Percentiles rank a stretch among this genome's conserved stretches.
Evolutionary conservation across 2,888 invertebrate species (phyloP).

Genomic region (Trichogramma dendrolimi): DNA sequence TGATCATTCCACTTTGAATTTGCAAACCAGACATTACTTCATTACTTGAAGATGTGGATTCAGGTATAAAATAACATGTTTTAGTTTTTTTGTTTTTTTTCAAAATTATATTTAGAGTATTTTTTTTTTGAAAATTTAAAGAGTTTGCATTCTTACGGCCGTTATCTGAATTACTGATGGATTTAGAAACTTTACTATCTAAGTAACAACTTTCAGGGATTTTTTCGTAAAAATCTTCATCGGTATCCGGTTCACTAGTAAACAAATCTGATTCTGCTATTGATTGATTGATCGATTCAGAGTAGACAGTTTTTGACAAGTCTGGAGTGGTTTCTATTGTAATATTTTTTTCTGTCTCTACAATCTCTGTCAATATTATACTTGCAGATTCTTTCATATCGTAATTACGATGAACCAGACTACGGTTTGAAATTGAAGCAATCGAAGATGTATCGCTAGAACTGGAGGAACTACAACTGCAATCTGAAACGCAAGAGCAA

Average conservation of each 20-base stretch:
- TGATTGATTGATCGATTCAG: conserved; percentile 55
- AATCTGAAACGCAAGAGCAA: conserved; percentile 79
- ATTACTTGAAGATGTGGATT: too few species aligned
- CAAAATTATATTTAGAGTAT: too few species aligned
- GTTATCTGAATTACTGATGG: too few species aligned
- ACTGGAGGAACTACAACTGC: conserved; percentile 70
- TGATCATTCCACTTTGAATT: too few species aligned
- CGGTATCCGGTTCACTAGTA: conserved; percentile 79
- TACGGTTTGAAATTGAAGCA: conserved; percentile 7
- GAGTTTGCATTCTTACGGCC: too few species aligned
- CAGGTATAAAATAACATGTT: too few species aligned
- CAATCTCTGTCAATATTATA: conserved; percentile 22
- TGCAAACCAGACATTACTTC: too few species aligned
- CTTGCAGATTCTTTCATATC: background rate
- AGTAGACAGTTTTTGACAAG: conserved; percentile 49
- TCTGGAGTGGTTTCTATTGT: conserved; percentile 35
- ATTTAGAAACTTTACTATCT: too few species aligned
- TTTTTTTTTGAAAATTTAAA: too few species aligned
- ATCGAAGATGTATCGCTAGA: conserved; percentile 53
- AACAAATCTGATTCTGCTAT: conserved; percentile 80
- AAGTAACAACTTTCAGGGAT: conserved; percentile 60
- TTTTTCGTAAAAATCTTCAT: conserved; percentile 84
- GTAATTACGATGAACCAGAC: too few species aligned
- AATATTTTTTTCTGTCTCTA: conserved; percentile 27
- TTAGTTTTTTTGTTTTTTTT: too few species aligned